Evolutionary conservation across 1,140 invertebrate genomes (phyloP).

Genomic region (Saccostrea glomerata): DNA sequence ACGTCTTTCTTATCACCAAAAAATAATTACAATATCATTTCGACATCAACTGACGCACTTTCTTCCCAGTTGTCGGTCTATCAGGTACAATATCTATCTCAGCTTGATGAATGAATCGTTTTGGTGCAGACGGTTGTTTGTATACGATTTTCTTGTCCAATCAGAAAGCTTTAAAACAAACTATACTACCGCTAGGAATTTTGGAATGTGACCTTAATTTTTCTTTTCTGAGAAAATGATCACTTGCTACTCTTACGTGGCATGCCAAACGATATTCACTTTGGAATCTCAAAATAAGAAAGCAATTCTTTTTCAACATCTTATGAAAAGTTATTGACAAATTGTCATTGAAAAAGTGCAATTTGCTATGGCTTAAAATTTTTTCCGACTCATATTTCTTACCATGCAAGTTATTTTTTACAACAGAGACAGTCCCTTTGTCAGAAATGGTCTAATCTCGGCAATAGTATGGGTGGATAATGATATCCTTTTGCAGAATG

Average conservation of each 20-base stretch:
- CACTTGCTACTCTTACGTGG: not conserved
- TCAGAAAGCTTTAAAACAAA: not conserved
- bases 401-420: too few species aligned
- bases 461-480: too few species aligned
- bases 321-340: too few species aligned
- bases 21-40: slow-evolving; percentile 14
- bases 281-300: too few species aligned
- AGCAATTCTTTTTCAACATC: too few species aligned
- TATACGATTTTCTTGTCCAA: not conserved
- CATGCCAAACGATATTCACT: not conserved
- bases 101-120: not conserved
- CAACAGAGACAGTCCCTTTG: too few species aligned
- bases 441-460: too few species aligned
- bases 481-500: too few species aligned
- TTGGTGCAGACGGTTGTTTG: not conserved
- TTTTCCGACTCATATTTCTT: too few species aligned
- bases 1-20: not conserved
- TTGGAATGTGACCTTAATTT: not conserved
- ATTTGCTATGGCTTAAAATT: too few species aligned
- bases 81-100: not conserved
- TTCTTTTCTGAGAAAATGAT: not conserved
- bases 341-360: too few species aligned
- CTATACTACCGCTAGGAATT: not conserved
- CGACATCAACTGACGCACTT: not conserved
- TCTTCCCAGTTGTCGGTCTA: not conserved